A percentile compares a stretch with the other conserved stretches of the same genome.
Conservation (phyloP, 2,113 vertebrate genomes). For the Psophia crepitans region DNA sequence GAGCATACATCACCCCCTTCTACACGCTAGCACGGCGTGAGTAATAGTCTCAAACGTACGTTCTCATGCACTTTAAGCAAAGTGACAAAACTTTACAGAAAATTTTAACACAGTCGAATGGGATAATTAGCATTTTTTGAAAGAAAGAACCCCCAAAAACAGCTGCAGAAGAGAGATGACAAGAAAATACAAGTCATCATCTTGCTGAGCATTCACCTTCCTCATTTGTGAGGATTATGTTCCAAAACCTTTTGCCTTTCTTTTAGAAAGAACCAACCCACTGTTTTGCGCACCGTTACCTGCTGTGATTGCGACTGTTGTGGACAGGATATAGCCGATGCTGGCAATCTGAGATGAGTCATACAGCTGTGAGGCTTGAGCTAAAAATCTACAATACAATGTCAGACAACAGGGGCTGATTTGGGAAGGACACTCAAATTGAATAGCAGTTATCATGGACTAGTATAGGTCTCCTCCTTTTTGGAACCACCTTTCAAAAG, state of each 20-base stretch:
- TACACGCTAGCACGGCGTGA: not conserved
- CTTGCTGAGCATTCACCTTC: not conserved
- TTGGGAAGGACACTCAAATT: not conserved
- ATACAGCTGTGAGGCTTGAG: slow-evolving; percentile 87
- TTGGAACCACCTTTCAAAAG: not conserved
- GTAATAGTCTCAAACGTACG: not conserved
- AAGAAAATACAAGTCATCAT: not conserved
- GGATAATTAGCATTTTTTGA: not conserved
- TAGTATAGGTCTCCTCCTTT: not conserved
- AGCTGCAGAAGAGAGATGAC: not conserved
- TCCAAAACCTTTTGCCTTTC: not conserved
- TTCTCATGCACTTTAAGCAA: not conserved
- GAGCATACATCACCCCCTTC: not conserved
- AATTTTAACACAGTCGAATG: not conserved
- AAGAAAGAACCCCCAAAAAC: not conserved
- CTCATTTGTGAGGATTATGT: not conserved
- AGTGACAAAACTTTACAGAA: not conserved
- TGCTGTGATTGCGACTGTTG: slow-evolving; percentile 81
- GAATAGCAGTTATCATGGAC: not conserved
- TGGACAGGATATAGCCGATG: slow-evolving; percentile 90
- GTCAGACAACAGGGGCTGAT: not conserved
- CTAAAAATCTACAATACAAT: slow-evolving; percentile 82
- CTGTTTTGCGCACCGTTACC: slow-evolving; percentile 74
- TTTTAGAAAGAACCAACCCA: not conserved
- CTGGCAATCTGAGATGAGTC: slow-evolving; percentile 89